Percentiles rank a stretch among this genome's conserved stretches.
Conservation (phyloP, 64 coral and sea anemone species). For the Pachyseris speciosa region DNA sequence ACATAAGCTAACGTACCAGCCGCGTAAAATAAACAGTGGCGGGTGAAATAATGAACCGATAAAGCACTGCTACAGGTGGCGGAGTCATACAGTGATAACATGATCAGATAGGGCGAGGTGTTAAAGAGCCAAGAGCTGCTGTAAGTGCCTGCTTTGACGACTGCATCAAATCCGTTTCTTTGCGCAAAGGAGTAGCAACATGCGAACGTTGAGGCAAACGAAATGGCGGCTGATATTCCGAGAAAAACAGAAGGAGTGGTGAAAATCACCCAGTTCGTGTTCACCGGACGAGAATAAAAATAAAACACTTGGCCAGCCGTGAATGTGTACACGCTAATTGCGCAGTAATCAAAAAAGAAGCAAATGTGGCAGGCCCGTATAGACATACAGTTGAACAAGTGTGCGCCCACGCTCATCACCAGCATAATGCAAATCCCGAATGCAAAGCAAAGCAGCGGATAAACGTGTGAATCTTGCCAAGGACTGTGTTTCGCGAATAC, state of each 20-base stretch:
- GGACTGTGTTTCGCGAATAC: constrained; percentile 52
- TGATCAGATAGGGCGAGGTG: constrained; percentile 70
- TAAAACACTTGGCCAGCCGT: constrained; percentile 69
- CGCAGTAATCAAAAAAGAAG: constrained; percentile 87
- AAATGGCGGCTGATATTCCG: constrained; percentile 56
- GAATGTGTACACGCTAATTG: constrained; percentile 77
- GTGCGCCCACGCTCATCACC: constrained; percentile 64
- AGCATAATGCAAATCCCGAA: constrained; percentile 60
- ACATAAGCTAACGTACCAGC: constrained; percentile 69
- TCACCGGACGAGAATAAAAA: constrained; percentile 76
- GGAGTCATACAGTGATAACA: background rate
- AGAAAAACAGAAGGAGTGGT: constrained; percentile 56
- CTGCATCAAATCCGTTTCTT: constrained; percentile 29
- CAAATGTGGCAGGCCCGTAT: constrained; percentile 59
- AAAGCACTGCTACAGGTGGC: background rate
- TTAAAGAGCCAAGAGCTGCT: constrained; percentile 60
- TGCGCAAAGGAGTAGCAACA: constrained; percentile 75
- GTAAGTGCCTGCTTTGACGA: constrained; percentile 35
- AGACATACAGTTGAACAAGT: constrained; percentile 83
- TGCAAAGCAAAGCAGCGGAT: constrained; percentile 80
- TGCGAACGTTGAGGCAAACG: constrained; percentile 42
- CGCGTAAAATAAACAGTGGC: constrained; percentile 64
- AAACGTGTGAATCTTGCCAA: constrained; percentile 28
- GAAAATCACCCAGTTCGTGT: constrained; percentile 36
- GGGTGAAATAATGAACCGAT: constrained; percentile 75